Conservation (phyloP, 2,888 invertebrate species). For the Cryptus viduatorius region DNA sequence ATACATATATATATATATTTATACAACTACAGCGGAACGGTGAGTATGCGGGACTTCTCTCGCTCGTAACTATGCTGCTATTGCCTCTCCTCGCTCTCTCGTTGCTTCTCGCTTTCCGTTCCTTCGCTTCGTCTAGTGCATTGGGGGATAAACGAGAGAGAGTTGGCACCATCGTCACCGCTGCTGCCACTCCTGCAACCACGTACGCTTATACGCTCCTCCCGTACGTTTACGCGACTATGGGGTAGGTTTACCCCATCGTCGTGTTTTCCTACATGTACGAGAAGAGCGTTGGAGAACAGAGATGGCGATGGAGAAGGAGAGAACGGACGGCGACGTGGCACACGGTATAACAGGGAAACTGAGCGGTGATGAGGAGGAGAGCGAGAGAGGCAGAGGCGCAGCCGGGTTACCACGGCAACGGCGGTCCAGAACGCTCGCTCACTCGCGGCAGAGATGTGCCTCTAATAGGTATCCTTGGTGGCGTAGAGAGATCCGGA, state of each 20-base stretch:
- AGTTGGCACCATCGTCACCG: constrained; percentile 58
- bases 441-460: constrained; percentile 77
- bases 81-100: constrained; percentile 1
- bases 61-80: constrained; percentile 54
- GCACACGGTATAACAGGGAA: constrained; percentile 25
- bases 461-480: constrained; percentile 83
- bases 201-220: constrained; percentile 56
- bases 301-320: constrained; percentile 31
- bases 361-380: constrained; percentile 54
- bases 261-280: constrained; percentile 50
- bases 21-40: constrained; percentile 42
- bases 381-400: constrained; percentile 60
- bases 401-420: constrained; percentile 82
- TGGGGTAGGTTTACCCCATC: constrained; percentile 24
- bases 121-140: not conserved
- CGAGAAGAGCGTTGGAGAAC: constrained; percentile 31
- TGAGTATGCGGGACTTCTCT: constrained; percentile 54
- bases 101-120: constrained; percentile 9
- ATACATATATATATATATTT: constrained; percentile 31
- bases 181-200: constrained; percentile 63
- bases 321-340: constrained; percentile 34
- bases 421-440: constrained; percentile 76
- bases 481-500: constrained; percentile 64
- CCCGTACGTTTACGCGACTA: constrained; percentile 47
- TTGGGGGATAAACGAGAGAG: not conserved